phyloP scores from a whole-genome alignment of 1,140 invertebrate genomes.

The Agrilus planipennis region DNA sequence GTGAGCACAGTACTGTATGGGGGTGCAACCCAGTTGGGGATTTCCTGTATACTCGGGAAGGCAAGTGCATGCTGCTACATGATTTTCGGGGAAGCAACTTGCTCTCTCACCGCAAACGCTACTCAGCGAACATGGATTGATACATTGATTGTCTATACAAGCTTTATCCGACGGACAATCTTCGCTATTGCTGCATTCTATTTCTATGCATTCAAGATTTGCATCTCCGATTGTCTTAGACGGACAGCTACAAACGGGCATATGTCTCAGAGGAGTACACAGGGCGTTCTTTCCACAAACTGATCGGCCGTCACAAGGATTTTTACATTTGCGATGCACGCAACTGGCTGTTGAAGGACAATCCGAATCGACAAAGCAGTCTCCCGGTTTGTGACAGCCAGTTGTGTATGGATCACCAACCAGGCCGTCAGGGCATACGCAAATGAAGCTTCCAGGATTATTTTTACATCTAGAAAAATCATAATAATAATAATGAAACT shows the following conservation, averaged over 20 bases:
- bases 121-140: conserved; percentile 64
- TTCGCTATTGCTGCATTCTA: conserved; percentile 67
- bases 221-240: conserved; percentile 64
- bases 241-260: conserved; percentile 62
- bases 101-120: conserved; percentile 75
- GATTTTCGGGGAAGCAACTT: conserved; percentile 55
- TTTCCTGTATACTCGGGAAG: conserved; percentile 72
- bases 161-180: conserved; percentile 60
- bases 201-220: conserved; percentile 50
- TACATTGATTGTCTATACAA: conserved; percentile 68
- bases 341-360: conserved; percentile 69
- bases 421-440: conserved; percentile 64
- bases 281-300: conserved; percentile 65
- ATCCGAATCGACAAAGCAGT: conserved; percentile 67
- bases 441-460: conserved; percentile 60
- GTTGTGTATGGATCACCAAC: conserved; percentile 57
- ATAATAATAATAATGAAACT: background rate
- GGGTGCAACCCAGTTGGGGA: conserved; percentile 68
- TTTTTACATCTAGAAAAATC: conserved; percentile 50
- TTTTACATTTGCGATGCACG: conserved; percentile 61
- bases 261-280: conserved; percentile 54
- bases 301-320: conserved; percentile 57
- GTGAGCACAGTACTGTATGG: conserved; percentile 62
- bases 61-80: conserved; percentile 70
- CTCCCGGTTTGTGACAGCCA: conserved; percentile 63